Conservation (phyloP, 2,888 invertebrate genomes). For the Lasioglossum oenotherae region DNA sequence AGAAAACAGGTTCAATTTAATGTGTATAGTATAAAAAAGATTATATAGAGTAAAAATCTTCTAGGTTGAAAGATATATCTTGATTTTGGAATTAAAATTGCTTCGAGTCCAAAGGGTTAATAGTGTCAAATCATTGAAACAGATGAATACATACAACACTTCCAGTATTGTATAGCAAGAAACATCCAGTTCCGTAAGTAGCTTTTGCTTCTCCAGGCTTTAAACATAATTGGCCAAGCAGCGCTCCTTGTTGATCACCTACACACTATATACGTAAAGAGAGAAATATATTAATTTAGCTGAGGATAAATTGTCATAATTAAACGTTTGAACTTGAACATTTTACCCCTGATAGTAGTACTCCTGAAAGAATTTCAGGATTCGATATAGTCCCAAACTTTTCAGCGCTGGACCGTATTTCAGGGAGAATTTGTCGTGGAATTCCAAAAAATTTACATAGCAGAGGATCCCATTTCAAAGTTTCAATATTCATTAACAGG, state of each 20-base stretch:
- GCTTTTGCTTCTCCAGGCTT: conserved; percentile 96
- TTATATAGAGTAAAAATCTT: too few relatives aligned
- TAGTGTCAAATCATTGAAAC: neutral
- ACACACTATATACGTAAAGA: conserved; percentile 87
- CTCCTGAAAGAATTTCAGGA: conserved; percentile 89
- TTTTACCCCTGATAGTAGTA: conserved; percentile 95
- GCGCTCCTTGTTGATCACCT: conserved; percentile 97
- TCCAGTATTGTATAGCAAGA: conserved; percentile 97
- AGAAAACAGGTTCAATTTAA: too few relatives aligned
- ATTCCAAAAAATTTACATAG: conserved; percentile 95
- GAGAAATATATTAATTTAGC: neutral
- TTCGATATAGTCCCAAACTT: conserved; percentile 93
- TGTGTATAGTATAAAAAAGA: too few relatives aligned
- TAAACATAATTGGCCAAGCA: conserved; percentile 96
- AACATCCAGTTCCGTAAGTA: conserved; percentile 98
- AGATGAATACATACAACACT: conserved; percentile 84
- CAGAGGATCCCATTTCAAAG: conserved; percentile 95
- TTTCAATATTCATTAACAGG: conserved; percentile 96
- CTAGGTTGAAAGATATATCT: too few relatives aligned
- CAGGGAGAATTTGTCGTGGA: conserved; percentile 93
- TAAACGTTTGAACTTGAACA: conserved; percentile 12
- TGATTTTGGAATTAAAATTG: too few relatives aligned
- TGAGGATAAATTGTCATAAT: neutral
- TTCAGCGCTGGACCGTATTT: conserved; percentile 96
- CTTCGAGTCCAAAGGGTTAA: neutral